phyloP scores from a whole-genome alignment of 2,113 vertebrate species.

The Origma solitaria region DNA sequence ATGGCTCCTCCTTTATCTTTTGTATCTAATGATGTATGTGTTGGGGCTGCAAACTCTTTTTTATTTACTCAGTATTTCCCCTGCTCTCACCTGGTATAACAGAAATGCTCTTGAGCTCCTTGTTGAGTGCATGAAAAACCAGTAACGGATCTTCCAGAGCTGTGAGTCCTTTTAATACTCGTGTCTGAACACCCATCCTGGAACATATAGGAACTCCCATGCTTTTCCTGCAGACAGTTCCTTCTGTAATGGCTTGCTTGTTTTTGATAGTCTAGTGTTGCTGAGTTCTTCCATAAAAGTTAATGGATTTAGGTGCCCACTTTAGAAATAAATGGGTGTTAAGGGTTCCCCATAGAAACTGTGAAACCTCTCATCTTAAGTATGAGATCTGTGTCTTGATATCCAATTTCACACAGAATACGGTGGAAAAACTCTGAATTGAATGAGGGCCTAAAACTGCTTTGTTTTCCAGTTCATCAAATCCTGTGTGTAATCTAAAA shows the following conservation, averaged over 20 bases:
- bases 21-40: background rate
- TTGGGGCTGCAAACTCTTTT: background rate
- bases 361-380: background rate
- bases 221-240: background rate
- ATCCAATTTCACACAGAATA: background rate
- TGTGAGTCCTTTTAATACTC: background rate
- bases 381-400: background rate
- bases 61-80: background rate
- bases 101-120: background rate
- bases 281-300: background rate
- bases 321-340: background rate
- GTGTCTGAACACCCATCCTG: background rate
- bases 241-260: background rate
- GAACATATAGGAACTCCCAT: background rate
- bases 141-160: background rate
- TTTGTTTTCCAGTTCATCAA: background rate
- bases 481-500: background rate
- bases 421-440: background rate
- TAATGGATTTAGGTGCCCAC: background rate
- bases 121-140: background rate
- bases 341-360: background rate
- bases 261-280: background rate
- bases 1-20: background rate
- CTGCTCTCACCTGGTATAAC: background rate
- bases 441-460: background rate